Conservation (phyloP, 2,888 invertebrate species). For the Punctoribates punctum region DNA sequence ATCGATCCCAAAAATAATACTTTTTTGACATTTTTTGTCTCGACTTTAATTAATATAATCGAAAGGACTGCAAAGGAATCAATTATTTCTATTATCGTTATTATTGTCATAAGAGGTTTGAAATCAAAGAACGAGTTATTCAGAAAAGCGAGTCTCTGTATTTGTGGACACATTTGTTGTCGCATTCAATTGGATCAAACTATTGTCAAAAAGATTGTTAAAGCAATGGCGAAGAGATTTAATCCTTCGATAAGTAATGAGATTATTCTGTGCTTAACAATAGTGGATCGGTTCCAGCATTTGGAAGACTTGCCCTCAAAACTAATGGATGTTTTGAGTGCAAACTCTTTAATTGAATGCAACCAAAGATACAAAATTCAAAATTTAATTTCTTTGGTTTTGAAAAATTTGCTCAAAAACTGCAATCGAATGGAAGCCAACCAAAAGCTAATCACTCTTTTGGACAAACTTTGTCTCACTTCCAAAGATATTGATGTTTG, state of each 20-base stretch:
- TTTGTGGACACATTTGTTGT: slow-evolving; percentile 26
- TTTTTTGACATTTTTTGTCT: slow-evolving; percentile 38
- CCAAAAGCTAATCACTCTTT: slow-evolving; percentile 2
- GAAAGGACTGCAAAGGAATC: slow-evolving; percentile 33
- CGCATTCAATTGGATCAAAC: not conserved
- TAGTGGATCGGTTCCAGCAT: slow-evolving; percentile 21
- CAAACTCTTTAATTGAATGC: not conserved
- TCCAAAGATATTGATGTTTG: not conserved
- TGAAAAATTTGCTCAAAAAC: slow-evolving; percentile 15
- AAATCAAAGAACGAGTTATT: slow-evolving; percentile 2
- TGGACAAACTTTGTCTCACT: slow-evolving; percentile 14
- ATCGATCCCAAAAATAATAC: slow-evolving; percentile 44
- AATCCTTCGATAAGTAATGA: not conserved
- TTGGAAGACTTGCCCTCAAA: not conserved
- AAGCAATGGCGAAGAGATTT: slow-evolving; percentile 7
- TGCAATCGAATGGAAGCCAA: slow-evolving; percentile 4
- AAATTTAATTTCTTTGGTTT: not conserved
- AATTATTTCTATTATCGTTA: slow-evolving; percentile 30
- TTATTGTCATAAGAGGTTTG: slow-evolving; percentile 19
- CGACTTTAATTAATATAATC: slow-evolving; percentile 35
- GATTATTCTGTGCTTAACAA: not conserved
- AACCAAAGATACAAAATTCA: not conserved
- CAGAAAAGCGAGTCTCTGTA: not conserved
- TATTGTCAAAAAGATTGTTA: not conserved
- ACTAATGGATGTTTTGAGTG: not conserved